Base-by-base conservation (phyloP, 2,113 vertebrate species). In the Cyprinodon variegatus region DNA sequence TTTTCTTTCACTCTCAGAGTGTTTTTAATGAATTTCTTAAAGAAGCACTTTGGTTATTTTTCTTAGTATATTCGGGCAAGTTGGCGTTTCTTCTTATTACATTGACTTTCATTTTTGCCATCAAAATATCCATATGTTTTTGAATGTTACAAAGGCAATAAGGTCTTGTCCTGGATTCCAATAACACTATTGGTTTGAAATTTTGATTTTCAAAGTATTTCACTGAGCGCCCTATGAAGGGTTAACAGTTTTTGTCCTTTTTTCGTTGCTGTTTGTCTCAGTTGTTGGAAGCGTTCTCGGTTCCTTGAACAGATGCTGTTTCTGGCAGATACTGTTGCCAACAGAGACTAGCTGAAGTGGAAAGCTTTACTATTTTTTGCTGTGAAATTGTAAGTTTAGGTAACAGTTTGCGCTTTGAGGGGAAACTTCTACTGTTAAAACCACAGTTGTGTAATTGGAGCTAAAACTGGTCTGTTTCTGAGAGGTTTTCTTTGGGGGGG, bases 291-390 rank as follows among this genome's bases (percentile, higher is more conserved):
- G 48, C 57, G 64, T 62, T 43, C 3, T 45, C 50, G 70, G 77
- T 81, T 78, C 72, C 74, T 57, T 9, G 9, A 41, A 41, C 77
- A 77, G 77, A 78, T 78, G 82, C 77, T 81, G 85, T 78, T 86
- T 70, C 76, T 88, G 83, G 85, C 78, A 69, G 71, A 61, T 79
- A 39, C 10, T 11, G 0, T 68, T 81, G 76, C 1, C 68, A 10
- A 59, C 6, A 61, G 62, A 81, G 71, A 82, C 74, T 29, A 29
- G 29, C 29, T 29, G 40, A 76, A 29, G 59, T 87, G 86, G 81
- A 89, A 91, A 86, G 22, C 72, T 79, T 76, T 6, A 5, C 17
- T 53, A 60, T 65, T 64, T 5, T 11, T 37, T 11, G 29, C 71
- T 38, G 3, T n/a, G 22, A 70, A 66, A 70, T 65, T 2, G 64